Percentiles rank a stretch among this genome's conserved stretches.
Conservation (phyloP, 2,797 vertebrate species). For the Eulemur mongoz region DNA sequence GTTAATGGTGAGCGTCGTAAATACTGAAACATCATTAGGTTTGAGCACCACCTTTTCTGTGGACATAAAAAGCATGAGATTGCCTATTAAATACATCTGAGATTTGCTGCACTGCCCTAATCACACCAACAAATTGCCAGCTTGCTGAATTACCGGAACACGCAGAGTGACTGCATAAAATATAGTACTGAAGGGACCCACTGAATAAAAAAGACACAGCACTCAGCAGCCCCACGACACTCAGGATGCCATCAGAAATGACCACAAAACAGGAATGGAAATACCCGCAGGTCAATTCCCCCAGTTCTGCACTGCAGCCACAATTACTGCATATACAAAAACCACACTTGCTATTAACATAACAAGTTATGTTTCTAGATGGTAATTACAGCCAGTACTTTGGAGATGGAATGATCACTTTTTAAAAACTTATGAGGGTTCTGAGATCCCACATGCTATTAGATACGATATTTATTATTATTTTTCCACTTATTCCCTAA, state of each 20-base stretch:
- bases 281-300: neutral
- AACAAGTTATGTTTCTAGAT: slow-evolving; percentile 5
- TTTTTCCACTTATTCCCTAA: neutral
- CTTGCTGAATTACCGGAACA: slow-evolving; percentile 67
- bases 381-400: neutral
- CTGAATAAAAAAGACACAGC: slow-evolving; percentile 52
- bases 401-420: neutral
- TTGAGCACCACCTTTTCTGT: slow-evolving; percentile 97
- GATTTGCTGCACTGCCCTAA: slow-evolving; percentile 69
- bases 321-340: neutral
- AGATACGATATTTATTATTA: neutral
- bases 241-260: slow-evolving; percentile 47
- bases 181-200: neutral
- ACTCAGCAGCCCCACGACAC: neutral
- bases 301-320: neutral
- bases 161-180: slow-evolving; percentile 26
- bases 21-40: slow-evolving; percentile 95
- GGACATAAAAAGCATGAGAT: slow-evolving; percentile 80
- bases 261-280: neutral
- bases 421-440: slow-evolving; percentile 29
- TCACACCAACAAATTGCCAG: slow-evolving; percentile 71
- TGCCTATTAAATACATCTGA: slow-evolving; percentile 68
- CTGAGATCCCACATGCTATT: neutral
- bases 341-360: neutral
- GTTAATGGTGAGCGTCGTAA: slow-evolving; percentile 96